Percentiles rank a stretch among this genome's conserved stretches.
Evolutionary conservation across 2,113 vertebrate species (phyloP).

Genomic region (Dinomys branickii): DNA sequence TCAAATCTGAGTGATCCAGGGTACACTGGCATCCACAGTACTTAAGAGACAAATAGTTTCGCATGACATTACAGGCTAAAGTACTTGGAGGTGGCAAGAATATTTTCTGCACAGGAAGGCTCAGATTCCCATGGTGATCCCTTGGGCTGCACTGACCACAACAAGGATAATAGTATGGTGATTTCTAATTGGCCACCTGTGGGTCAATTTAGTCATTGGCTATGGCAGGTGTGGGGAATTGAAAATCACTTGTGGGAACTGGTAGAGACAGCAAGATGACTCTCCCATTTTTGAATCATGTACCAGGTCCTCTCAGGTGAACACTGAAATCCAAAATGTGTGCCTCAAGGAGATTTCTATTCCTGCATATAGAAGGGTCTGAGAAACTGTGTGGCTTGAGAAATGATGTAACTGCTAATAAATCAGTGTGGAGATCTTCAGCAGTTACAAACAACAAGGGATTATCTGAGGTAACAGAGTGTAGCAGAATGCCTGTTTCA

Average conservation of each 20-base stretch:
- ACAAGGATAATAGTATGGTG: not conserved
- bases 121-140: not conserved
- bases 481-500: slow-evolving; percentile 12
- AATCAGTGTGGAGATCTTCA: slow-evolving; percentile 35
- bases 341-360: not conserved
- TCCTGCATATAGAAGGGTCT: not conserved
- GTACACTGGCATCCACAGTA: not conserved
- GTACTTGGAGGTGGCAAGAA: not conserved
- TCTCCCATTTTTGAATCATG: not conserved
- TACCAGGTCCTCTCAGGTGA: not conserved
- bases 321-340: not conserved
- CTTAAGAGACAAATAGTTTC: not conserved
- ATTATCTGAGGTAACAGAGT: slow-evolving; percentile 60
- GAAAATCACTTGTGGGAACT: not conserved
- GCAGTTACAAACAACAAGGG: slow-evolving; percentile 12
- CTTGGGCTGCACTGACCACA: not conserved
- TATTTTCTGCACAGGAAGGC: not conserved
- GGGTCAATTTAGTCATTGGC: not conserved
- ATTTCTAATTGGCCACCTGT: not conserved
- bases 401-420: slow-evolving; percentile 40
- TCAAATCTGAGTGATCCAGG: not conserved
- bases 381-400: not conserved
- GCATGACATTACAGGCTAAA: not conserved
- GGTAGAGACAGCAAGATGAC: not conserved
- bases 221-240: not conserved